Evolutionary conservation across 2,113 vertebrate genomes (phyloP).

Genomic region (Malurus cyaneus): DNA sequence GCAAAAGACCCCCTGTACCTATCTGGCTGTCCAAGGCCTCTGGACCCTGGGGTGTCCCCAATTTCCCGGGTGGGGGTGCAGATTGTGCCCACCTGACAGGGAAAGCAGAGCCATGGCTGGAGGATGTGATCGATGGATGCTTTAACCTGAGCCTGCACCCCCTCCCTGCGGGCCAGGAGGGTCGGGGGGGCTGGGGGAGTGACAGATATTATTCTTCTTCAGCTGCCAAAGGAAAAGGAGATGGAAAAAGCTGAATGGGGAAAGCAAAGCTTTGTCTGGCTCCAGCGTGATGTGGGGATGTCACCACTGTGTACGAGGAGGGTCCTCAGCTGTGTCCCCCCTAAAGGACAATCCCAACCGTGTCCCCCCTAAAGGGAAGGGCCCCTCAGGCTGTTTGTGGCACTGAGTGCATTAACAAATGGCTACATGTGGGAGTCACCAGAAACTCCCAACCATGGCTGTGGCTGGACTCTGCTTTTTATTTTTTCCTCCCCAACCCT

Average conservation of each 20-base stretch:
- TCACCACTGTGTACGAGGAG: fast-evolving
- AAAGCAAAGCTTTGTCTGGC: not conserved
- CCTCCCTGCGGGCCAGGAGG: fast-evolving
- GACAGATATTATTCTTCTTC: not conserved
- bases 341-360: not conserved
- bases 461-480: not conserved
- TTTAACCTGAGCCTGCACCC: not conserved
- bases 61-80: fast-evolving
- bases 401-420: fast-evolving
- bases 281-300: not conserved
- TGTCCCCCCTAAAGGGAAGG: not conserved
- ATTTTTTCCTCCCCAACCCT: not conserved
- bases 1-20: not conserved
- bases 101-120: not conserved
- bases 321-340: not conserved
- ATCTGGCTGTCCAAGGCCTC: fast-evolving
- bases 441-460: not conserved
- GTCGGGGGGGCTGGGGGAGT: fast-evolving
- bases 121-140: not conserved
- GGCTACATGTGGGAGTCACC: fast-evolving
- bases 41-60: fast-evolving
- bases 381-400: fast-evolving
- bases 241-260: not conserved
- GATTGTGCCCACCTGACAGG: not conserved
- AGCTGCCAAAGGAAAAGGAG: not conserved